A percentile compares a stretch with the other conserved stretches of the same genome.
Conservation (phyloP, 1,140 invertebrate genomes). For the Camponotus pennsylvanicus region DNA sequence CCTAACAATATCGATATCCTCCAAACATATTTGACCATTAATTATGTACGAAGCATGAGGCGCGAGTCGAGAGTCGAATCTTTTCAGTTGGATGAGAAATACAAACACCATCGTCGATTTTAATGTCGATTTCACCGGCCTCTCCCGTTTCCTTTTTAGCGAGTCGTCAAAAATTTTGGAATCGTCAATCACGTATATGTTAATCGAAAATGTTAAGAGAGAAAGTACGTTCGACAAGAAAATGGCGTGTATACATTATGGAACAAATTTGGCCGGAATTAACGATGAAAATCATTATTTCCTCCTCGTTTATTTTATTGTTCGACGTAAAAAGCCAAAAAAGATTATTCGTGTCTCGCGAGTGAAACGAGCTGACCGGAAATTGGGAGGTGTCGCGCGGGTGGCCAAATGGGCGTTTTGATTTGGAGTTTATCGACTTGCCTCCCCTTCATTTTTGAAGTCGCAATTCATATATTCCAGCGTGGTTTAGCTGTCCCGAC, state of each 20-base stretch:
- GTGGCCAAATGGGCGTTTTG: background rate
- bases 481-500: constrained; percentile 31
- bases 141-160: constrained; percentile 11
- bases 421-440: constrained; percentile 52
- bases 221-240: background rate
- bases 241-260: background rate
- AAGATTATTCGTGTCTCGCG: background rate
- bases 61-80: background rate
- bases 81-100: background rate
- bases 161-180: constrained; percentile 31
- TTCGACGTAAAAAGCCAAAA: background rate
- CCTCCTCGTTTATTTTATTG: background rate
- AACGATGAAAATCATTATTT: background rate
- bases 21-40: background rate
- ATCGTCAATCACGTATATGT: constrained; percentile 26
- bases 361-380: background rate
- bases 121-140: constrained; percentile 20
- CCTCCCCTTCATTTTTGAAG: constrained; percentile 28
- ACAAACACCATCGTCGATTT: constrained; percentile 2
- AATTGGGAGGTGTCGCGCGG: constrained; percentile 11
- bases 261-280: background rate
- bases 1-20: background rate
- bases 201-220: constrained; percentile 41
- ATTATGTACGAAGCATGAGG: background rate
- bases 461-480: constrained; percentile 25